Base-by-base conservation (phyloP, 1,140 invertebrate genomes). In the Bathynomus jamesi region DNA sequence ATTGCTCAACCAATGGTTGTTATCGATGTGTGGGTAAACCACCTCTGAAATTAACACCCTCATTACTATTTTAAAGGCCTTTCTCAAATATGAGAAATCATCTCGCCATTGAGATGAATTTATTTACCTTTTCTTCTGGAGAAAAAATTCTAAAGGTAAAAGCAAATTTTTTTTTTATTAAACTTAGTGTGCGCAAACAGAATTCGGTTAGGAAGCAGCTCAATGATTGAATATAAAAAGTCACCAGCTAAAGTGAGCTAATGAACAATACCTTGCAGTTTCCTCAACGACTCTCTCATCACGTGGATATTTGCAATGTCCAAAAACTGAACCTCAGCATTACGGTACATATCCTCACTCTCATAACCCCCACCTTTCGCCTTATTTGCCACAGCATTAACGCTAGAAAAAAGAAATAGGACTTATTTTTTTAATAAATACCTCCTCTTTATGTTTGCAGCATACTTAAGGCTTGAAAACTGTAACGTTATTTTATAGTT, bases 231-330 rank as follows among this genome's bases (percentile, higher is more conserved):
- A n/a, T n/a, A n/a, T n/a, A n/a, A n/a, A n/a, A n/a, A n/a, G n/a
- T n/a, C n/a, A n/a, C n/a, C n/a, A n/a, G n/a, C n/a, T n/a, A n/a
- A n/a, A n/a, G n/a, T n/a, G n/a, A n/a, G n/a, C n/a, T n/a, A n/a
- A n/a, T n/a, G n/a, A n/a, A n/a, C n/a, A 5, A 60, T 77, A 86
- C 85, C 86, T 84, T 95, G 97, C 5, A 99, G 83, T 83, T 99
- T 99, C 28, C 95, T 85, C 24, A 98, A 85, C 79, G 94, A 97
- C 82, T 99, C 96, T 70, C 98, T 86, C 94, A 99, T 99, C 0
- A 99, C 96, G 82, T 99, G 98, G 79, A 99, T 99, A 82, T 99
- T 99, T 80, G 97, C 95, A 78, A 99, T 99, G 80, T 99, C 95
- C 0, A 99, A 85, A 81, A 99, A 99, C 40, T 96, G 89, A 0